Percentiles rank a stretch among this genome's conserved stretches.
Evolutionary conservation across 2,797 vertebrate genomes (phyloP).

Genomic region (Lagodon rhomboides): DNA sequence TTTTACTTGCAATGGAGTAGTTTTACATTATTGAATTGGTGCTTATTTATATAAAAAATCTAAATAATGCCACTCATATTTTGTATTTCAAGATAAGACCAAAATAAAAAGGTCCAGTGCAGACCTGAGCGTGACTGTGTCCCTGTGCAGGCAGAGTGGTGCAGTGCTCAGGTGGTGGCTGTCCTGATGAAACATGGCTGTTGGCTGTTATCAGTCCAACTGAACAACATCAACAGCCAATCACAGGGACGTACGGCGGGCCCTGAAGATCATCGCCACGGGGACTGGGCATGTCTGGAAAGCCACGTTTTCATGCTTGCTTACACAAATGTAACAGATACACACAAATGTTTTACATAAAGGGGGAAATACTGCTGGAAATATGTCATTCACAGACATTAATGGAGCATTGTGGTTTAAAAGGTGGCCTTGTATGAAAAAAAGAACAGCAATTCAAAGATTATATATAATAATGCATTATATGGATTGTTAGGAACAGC

Average conservation of each 20-base stretch:
- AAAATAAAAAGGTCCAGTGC: not conserved
- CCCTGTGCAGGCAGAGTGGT: conserved; percentile 34
- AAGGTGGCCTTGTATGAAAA: conserved; percentile 8
- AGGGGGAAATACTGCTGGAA: conserved; percentile 29
- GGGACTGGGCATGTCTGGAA: conserved; percentile 57
- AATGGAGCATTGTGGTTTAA: not conserved
- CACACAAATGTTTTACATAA: conserved; percentile 54
- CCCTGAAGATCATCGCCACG: conserved; percentile 72
- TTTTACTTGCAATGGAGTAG: not conserved
- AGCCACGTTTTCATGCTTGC: conserved; percentile 68
- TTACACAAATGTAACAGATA: conserved; percentile 77
- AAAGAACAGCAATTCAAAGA: not conserved
- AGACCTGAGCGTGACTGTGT: conserved; percentile 47
- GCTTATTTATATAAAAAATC: not conserved
- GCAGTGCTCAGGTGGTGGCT: conserved; percentile 81
- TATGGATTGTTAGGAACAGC: conserved; percentile 26
- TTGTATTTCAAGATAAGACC: not conserved
- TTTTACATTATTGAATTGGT: not conserved
- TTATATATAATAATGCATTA: not conserved
- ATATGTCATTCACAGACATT: conserved; percentile 8
- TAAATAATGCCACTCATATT: not conserved
- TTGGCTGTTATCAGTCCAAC: conserved; percentile 65
- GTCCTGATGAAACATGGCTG: conserved; percentile 71
- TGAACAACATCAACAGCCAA: conserved; percentile 71
- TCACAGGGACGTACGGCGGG: conserved; percentile 59